Conservation (phyloP, 1,140 invertebrate genomes). For the Aphaenogaster ashmeadi region DNA sequence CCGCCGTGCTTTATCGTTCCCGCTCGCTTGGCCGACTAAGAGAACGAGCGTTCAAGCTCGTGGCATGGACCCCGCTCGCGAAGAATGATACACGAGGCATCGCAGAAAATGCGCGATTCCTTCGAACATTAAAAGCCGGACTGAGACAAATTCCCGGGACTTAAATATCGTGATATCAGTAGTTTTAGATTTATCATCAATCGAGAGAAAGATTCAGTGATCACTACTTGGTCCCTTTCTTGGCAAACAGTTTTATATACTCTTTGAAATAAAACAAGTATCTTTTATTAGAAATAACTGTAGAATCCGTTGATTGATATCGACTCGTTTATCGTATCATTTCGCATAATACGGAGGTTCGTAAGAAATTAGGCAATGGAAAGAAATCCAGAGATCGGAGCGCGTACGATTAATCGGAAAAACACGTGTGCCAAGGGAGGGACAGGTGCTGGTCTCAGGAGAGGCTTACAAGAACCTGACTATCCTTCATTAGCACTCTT, state of each 20-base stretch:
- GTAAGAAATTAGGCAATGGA: constrained; percentile 63
- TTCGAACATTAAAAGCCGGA: background rate
- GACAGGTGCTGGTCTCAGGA: constrained; percentile 71
- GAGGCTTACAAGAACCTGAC: constrained; percentile 72
- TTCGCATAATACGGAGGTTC: constrained; percentile 44
- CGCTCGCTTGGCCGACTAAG: background rate
- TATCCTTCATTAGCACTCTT: constrained; percentile 84
- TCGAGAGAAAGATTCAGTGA: background rate
- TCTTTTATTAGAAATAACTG: background rate
- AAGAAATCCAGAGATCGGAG: constrained; percentile 56
- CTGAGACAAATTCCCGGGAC: background rate
- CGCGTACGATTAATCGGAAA: constrained; percentile 54
- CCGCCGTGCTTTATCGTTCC: constrained; percentile 68
- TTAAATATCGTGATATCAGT: background rate
- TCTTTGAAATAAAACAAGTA: background rate
- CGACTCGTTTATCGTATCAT: background rate
- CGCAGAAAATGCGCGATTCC: constrained; percentile 14
- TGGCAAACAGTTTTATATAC: background rate
- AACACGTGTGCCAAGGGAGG: constrained; percentile 54
- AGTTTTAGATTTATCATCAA: background rate
- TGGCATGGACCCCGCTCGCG: background rate
- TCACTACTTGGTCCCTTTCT: background rate
- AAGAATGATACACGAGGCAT: constrained; percentile 26
- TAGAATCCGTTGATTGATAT: background rate
- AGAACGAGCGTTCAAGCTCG: background rate